Percentiles rank a stretch among this genome's conserved stretches.
Evolutionary conservation across 2,113 vertebrate species (phyloP).

Genomic region (Pseudopodoces humilis): DNA sequence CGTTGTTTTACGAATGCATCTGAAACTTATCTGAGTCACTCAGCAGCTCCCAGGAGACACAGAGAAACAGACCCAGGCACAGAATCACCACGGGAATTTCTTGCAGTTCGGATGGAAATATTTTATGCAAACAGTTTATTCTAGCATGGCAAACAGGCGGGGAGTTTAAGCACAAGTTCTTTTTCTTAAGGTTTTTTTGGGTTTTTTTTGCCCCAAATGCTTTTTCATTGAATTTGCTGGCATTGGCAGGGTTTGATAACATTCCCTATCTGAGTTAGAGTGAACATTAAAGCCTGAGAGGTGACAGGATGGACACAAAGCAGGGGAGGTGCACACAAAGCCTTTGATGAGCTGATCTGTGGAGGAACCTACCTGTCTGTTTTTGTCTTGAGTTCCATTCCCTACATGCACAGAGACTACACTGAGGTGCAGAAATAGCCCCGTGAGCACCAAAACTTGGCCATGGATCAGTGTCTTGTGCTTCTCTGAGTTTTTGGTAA

Average conservation of each 20-base stretch:
- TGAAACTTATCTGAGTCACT: constrained; percentile 55
- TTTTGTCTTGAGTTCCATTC: background rate
- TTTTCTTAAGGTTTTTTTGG: background rate
- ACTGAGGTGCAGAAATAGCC: background rate
- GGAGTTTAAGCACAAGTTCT: background rate
- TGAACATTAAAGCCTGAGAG: background rate
- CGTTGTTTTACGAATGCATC: background rate
- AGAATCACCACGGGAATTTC: background rate
- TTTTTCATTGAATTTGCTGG: background rate
- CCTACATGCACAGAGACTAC: fast-evolving
- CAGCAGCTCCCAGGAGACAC: constrained; percentile 11
- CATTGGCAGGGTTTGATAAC: background rate
- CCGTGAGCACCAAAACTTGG: background rate
- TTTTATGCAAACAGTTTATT: background rate
- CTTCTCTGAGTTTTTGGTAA: background rate
- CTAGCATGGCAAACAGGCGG: background rate
- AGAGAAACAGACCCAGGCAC: background rate
- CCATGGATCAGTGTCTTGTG: background rate
- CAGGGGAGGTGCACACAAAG: background rate
- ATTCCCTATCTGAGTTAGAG: background rate
- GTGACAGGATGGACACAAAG: background rate
- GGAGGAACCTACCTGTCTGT: background rate
- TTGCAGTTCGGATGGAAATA: background rate
- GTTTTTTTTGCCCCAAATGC: background rate
- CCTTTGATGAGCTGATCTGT: background rate